Conservation (phyloP, 1,140 invertebrate genomes). For the Venustaconcha ellipsiformis region DNA sequence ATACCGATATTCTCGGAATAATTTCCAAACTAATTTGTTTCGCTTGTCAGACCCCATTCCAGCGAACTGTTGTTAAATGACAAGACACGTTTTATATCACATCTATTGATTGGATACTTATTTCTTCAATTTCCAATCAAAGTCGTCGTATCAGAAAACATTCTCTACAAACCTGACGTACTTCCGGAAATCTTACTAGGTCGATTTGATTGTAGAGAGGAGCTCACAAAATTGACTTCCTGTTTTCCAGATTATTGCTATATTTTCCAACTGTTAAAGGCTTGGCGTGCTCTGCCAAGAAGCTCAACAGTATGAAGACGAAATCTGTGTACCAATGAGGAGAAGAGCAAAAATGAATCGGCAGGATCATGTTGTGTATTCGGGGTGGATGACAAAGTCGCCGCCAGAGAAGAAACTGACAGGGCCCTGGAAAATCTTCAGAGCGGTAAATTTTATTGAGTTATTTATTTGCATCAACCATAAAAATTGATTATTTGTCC, state of each 20-base stretch:
- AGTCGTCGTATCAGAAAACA: neutral
- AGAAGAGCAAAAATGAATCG: conserved; percentile 18
- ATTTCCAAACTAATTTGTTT: too few species aligned
- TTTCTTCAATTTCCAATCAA: conserved; percentile 5
- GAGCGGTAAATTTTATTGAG: conserved; percentile 52
- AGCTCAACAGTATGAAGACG: neutral
- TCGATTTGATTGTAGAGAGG: too few species aligned
- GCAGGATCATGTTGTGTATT: conserved; percentile 48
- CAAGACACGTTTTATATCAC: too few species aligned
- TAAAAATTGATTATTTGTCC: too few species aligned
- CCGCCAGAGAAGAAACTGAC: conserved; percentile 61
- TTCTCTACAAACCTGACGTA: conserved; percentile 18
- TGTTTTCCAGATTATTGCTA: neutral
- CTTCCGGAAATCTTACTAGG: conserved; percentile 22
- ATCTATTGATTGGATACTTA: too few species aligned
- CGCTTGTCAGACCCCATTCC: too few species aligned
- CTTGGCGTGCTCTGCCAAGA: neutral
- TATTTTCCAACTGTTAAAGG: neutral
- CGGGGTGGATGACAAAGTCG: conserved; percentile 63
- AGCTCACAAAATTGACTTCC: neutral
- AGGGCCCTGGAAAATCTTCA: conserved; percentile 61
- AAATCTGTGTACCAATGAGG: neutral
- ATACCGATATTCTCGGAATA: too few species aligned
- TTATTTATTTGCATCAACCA: too few species aligned
- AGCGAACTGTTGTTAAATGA: too few species aligned